Percentiles rank a stretch among this genome's conserved stretches.
These are phyloP conservation scores for Cydia splendana DNA, from an alignment of 1,140 invertebrate species.

Conservation along the genomic window DNA sequence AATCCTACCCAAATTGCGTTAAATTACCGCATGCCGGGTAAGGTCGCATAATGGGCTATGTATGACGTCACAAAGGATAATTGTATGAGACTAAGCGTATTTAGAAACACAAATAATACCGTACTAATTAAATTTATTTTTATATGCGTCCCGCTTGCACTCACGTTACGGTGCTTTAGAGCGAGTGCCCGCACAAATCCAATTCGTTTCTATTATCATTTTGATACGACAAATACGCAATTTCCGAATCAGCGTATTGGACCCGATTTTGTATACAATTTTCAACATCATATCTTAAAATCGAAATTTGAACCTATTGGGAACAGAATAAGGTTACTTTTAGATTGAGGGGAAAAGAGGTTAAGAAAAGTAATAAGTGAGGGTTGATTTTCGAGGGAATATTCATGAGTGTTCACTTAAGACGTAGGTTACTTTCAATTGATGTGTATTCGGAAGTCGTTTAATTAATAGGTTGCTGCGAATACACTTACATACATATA, in stretches of 20 bases:
- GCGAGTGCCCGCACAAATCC: neutral
- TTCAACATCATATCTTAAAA: neutral
- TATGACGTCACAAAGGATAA: constrained; percentile 10
- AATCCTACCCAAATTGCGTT: constrained; percentile 13
- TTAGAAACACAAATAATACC: neutral
- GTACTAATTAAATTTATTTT: neutral
- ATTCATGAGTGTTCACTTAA: constrained; percentile 1
- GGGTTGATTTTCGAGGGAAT: neutral
- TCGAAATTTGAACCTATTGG: neutral
- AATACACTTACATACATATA: neutral
- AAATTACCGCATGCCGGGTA: constrained; percentile 15
- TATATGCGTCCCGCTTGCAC: neutral
- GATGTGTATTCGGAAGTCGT: neutral
- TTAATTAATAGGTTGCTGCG: neutral
- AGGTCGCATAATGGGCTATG: constrained; percentile 7
- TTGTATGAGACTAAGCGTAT: neutral
- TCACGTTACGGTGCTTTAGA: neutral
- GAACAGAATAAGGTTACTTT: neutral
- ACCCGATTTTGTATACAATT: neutral
- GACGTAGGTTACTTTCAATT: neutral
- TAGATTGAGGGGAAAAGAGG: neutral
- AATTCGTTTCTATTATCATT: neutral
- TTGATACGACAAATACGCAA: neutral
- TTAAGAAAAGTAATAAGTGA: neutral
- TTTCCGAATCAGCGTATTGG: neutral